A percentile compares a stretch with the other conserved stretches of the same genome.
These are phyloP conservation scores for Cyprinodon variegatus DNA, from an alignment of 2,113 vertebrate species.

Conservation along the genomic window DNA sequence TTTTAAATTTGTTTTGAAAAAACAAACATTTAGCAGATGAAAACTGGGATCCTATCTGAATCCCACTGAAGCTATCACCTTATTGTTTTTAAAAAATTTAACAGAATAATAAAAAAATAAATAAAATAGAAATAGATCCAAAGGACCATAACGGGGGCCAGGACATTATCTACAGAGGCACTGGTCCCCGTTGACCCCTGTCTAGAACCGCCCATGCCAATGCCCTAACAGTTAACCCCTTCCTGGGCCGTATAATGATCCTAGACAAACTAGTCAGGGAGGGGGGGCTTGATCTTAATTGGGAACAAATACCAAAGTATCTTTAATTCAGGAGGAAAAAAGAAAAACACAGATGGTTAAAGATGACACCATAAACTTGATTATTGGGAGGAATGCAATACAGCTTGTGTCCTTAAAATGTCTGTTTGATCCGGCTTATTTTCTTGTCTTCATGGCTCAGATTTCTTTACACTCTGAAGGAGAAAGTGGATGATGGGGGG, in stretches of 20 bases:
- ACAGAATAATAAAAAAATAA: no score
- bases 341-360: neutral
- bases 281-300: neutral
- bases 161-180: no score
- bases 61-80: no score
- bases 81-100: no score
- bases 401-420: neutral
- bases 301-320: neutral
- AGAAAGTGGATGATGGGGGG: slow-evolving; percentile 8
- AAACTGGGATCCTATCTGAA: no score
- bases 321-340: neutral
- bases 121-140: no score
- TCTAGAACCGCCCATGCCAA: no score
- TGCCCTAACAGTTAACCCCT: neutral
- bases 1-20: no score
- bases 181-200: no score
- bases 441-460: neutral
- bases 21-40: no score
- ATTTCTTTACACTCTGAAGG: neutral
- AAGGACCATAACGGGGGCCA: no score
- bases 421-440: neutral
- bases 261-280: neutral
- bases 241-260: neutral
- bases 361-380: neutral
- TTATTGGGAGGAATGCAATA: neutral